These are phyloP conservation scores for Lasioglossum morio DNA, from an alignment of 2,888 invertebrate species.

Conservation along the genomic window DNA sequence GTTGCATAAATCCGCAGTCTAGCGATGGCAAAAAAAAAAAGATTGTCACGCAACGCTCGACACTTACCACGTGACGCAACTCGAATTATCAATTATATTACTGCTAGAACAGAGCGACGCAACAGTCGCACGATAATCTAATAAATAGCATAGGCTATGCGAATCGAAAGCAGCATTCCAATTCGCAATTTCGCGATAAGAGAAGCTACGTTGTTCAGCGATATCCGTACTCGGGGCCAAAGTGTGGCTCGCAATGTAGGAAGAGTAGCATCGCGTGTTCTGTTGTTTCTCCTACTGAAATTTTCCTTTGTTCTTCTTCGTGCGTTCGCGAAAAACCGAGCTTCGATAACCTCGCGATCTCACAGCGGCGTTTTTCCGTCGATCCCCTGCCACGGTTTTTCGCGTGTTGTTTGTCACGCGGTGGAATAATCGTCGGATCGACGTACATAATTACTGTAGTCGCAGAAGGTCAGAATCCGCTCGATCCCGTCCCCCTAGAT, in stretches of 20 bases:
- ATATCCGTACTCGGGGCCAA: conserved; percentile 37
- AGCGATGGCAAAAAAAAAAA: neutral
- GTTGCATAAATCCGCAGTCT: no score
- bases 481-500: neutral
- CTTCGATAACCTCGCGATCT: neutral
- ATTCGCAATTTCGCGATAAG: conserved; percentile 24
- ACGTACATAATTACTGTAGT: neutral
- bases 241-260: conserved; percentile 22
- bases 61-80: neutral
- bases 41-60: neutral
- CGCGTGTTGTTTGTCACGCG: neutral
- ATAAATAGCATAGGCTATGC: neutral
- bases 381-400: neutral
- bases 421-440: neutral
- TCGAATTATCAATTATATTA: neutral
- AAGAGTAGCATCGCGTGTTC: neutral
- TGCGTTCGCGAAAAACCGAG: neutral
- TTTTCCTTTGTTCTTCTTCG: conserved; percentile 16
- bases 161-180: neutral
- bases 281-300: neutral
- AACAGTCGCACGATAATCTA: neutral
- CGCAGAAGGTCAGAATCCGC: neutral
- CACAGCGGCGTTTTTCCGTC: neutral
- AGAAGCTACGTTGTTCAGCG: conserved; percentile 15
- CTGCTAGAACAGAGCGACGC: neutral